Conservation (phyloP, 1,140 invertebrate species). For the Saccostrea glomerata region DNA sequence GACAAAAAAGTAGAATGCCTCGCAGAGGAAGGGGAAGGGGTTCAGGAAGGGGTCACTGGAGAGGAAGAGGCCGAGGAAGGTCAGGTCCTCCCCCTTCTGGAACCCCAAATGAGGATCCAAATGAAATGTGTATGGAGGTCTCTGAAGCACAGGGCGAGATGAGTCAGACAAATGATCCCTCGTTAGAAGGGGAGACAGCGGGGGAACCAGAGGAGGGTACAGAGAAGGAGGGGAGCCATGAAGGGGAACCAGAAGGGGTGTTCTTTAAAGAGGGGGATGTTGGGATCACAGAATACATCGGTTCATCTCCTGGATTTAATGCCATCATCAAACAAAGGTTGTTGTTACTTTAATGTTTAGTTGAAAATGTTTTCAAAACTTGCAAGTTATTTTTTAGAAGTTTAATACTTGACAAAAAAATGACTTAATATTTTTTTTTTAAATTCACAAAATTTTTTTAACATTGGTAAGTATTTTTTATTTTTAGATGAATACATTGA, state of each 20-base stretch:
- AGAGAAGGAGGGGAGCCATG: background rate
- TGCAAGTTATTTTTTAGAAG: background rate
- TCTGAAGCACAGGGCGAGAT: background rate
- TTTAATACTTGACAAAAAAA: no score
- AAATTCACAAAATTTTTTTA: no score
- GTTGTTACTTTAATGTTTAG: background rate
- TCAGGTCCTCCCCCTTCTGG: no score
- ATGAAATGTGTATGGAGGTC: background rate
- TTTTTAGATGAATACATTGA: no score
- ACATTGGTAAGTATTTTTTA: no score
- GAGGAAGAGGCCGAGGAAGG: slow-evolving; percentile 21
- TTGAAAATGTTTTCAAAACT: background rate
- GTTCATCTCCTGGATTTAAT: slow-evolving; percentile 70
- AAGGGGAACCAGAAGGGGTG: background rate
- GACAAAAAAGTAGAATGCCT: background rate
- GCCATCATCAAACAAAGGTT: slow-evolving; percentile 79
- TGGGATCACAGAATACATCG: slow-evolving; percentile 86
- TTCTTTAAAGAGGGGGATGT: slow-evolving; percentile 81
- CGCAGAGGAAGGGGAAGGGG: slow-evolving; percentile 22
- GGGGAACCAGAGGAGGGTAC: background rate
- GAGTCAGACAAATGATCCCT: background rate
- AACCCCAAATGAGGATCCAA: slow-evolving; percentile 1
- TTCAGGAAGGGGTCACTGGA: background rate
- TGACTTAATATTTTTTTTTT: no score
- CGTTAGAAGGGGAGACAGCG: background rate